phyloP scores from a whole-genome alignment of 2,797 vertebrate genomes.

The Chelidonichthys spinosus region DNA sequence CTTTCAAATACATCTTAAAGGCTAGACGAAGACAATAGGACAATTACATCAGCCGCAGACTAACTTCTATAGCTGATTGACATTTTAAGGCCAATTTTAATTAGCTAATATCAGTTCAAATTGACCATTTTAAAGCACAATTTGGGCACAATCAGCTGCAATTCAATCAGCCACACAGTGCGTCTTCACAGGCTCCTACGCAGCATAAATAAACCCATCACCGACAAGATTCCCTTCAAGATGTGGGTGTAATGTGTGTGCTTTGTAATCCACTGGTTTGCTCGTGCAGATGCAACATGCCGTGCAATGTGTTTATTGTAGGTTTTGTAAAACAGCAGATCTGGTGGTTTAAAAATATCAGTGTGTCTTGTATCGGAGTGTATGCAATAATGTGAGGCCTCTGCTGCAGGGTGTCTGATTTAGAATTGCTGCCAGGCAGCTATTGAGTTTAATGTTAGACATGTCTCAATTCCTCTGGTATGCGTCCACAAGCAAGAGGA shows the following conservation, averaged over 20 bases:
- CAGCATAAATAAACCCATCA: neutral
- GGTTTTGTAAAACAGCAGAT: neutral
- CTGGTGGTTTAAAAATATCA: neutral
- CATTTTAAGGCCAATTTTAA: neutral
- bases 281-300: neutral
- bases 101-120: neutral
- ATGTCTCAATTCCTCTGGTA: constrained; percentile 72
- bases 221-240: neutral
- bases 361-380: neutral
- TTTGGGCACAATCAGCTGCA: neutral
- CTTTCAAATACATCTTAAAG: neutral
- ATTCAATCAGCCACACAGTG: neutral
- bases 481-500: constrained; percentile 51
- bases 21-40: neutral
- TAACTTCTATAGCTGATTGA: neutral
- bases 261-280: neutral
- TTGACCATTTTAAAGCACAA: neutral
- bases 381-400: constrained; percentile 24
- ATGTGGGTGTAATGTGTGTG: neutral
- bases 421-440: constrained; percentile 46
- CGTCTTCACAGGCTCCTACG: neutral
- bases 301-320: neutral
- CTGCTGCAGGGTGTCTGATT: constrained; percentile 50
- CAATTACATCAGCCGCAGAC: neutral
- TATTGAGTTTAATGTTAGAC: constrained; percentile 69